A percentile compares a stretch with the other conserved stretches of the same genome.
These are phyloP conservation scores for Archilochus colubris DNA, from an alignment of 2,113 vertebrate species.

Conservation along the genomic window DNA sequence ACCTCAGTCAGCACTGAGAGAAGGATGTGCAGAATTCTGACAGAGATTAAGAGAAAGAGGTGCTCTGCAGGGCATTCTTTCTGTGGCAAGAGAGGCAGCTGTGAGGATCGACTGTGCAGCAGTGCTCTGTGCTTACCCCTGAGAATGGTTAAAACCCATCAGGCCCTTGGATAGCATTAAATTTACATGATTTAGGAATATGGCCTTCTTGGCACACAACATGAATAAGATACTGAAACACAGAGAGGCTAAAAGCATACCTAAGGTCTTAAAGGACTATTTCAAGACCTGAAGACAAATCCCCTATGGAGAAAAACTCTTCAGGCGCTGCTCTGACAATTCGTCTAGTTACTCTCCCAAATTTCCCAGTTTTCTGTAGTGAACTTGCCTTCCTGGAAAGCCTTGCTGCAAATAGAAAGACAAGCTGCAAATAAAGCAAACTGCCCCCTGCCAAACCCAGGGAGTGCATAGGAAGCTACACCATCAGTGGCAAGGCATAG, in stretches of 20 bases:
- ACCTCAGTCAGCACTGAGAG: background rate
- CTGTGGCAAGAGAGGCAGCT: background rate
- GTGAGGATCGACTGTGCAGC: background rate
- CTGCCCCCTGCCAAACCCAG: background rate
- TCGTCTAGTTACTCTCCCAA: background rate
- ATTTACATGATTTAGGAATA: conserved; percentile 8
- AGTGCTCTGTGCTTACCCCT: background rate
- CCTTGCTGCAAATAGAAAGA: background rate
- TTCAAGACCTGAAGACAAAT: conserved; percentile 21
- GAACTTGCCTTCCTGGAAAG: background rate
- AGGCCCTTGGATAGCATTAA: background rate
- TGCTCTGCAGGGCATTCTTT: background rate
- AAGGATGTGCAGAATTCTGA: background rate
- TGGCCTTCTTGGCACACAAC: background rate
- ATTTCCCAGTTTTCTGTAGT: background rate
- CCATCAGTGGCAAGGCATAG: background rate
- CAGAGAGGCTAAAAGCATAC: background rate
- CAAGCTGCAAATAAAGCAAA: background rate
- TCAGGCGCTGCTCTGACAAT: conserved; percentile 7
- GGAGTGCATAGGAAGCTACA: background rate
- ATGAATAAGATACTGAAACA: background rate
- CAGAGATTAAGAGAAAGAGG: background rate
- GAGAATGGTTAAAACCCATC: background rate
- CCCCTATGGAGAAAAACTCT: background rate
- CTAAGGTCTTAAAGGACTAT: background rate